Conservation (phyloP, 1,140 invertebrate genomes). For the Hypsibius dujardini region DNA sequence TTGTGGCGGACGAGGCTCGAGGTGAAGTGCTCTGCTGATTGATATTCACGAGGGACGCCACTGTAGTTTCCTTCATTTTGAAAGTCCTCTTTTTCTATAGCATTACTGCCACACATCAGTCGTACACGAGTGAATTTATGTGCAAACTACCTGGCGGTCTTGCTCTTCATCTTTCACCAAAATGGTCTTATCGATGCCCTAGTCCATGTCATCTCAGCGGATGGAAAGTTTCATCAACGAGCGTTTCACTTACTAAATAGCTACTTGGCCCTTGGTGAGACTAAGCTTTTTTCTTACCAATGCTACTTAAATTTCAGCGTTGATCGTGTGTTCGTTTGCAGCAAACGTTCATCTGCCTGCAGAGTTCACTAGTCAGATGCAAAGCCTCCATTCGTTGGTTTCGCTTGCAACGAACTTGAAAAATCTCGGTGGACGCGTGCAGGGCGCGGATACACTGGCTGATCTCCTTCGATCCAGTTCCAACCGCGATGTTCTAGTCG, state of each 20-base stretch:
- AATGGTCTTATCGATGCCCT: background rate
- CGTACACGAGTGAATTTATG: background rate
- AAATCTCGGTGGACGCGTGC: background rate
- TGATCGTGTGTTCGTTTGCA: background rate
- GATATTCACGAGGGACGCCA: too few species aligned
- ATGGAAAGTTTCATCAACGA: background rate
- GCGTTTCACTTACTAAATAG: background rate
- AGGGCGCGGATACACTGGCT: background rate
- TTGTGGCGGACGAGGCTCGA: slow-evolving; percentile 13
- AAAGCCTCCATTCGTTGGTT: background rate
- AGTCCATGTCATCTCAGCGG: background rate
- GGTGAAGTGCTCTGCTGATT: too few species aligned
- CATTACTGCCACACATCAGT: slow-evolving; percentile 2
- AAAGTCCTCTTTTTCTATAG: background rate
- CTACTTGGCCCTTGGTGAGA: background rate
- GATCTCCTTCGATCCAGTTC: slow-evolving; percentile 3
- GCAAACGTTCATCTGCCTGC: slow-evolving; percentile 5
- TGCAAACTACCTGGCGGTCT: background rate
- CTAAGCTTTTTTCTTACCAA: too few species aligned
- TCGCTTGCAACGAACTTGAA: background rate
- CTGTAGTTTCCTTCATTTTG: too few species aligned
- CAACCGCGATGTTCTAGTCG: background rate
- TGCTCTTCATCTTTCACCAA: background rate
- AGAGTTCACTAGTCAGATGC: slow-evolving; percentile 1
- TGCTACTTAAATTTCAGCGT: too few species aligned